These are phyloP conservation scores for Atethmia centrago DNA, from an alignment of 2,888 invertebrate species.

Conservation along the genomic window DNA sequence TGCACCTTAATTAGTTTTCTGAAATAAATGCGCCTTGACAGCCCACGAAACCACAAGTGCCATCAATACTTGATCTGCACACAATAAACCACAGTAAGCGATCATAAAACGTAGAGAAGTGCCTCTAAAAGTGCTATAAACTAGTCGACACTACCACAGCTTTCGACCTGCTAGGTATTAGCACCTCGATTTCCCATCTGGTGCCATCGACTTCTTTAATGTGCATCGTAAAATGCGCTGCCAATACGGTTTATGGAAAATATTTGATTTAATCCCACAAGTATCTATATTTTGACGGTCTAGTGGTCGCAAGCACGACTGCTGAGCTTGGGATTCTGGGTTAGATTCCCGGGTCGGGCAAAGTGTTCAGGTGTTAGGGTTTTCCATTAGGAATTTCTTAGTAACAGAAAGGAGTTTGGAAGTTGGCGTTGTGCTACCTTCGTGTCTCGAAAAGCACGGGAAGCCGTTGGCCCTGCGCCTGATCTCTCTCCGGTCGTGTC, in stretches of 20 bases:
- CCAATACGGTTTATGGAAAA: constrained; percentile 21
- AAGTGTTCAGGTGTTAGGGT: no score
- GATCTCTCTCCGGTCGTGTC: no score
- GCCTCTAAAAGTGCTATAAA: constrained; percentile 49
- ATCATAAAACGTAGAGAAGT: constrained; percentile 42
- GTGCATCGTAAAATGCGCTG: constrained; percentile 17
- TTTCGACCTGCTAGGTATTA: constrained; percentile 27
- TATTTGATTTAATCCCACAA: not conserved
- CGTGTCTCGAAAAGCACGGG: no score
- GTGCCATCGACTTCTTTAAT: constrained; percentile 11
- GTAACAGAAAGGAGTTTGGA: no score
- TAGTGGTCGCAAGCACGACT: no score
- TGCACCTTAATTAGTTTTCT: not conserved
- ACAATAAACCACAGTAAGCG: constrained; percentile 44
- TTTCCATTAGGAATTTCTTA: no score
- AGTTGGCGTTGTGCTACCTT: no score
- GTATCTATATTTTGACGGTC: no score
- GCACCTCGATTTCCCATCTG: constrained; percentile 29
- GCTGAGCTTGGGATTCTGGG: no score
- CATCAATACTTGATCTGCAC: constrained; percentile 47
- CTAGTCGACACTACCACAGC: constrained; percentile 9
- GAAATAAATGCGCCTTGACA: constrained; percentile 7
- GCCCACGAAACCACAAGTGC: constrained; percentile 24
- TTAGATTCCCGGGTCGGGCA: no score
- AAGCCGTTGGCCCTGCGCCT: no score